Base-by-base conservation (phyloP, 2,797 vertebrate genomes). In the Schizothorax lantsangensis region DNA sequence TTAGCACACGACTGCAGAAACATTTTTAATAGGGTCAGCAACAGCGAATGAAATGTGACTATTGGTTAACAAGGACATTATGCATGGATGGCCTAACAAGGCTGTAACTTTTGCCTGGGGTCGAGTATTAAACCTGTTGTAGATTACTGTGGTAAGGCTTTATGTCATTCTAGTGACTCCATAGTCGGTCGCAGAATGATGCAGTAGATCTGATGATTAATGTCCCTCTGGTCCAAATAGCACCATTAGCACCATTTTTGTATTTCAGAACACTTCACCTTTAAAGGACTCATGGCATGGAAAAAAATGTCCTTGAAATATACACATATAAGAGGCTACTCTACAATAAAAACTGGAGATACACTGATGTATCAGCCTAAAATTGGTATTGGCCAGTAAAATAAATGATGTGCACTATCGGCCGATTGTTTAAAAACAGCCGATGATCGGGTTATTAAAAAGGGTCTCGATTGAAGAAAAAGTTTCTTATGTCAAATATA, bases 1-100 rank as follows among this genome's bases (percentile, higher is more conserved):
- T 66, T 36, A 52, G 79, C 64, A 36, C 6, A 81, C 0, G 2
- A 49, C 17, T 8, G 43, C 40, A 68, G 43, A 81, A 64, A 11
- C 26, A 6, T 23, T 69, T 81, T 81, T 81, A 81, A 81, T 81
- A 52, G 79, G 62, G 64, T 68, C 62, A 81, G 26, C 43, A 52
- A n/a, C 45, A 81, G 21, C 5, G 64, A 69, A 81, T 36, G 17
- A 33, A 52, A 69, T 36, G 33, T 68, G 79, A 52, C 19, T 33
- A 36, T 36, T 81, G 62, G 26, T 81, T 69, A 66, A 81, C 43
- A 49, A 81, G 79, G 26, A 36, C 17, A 81, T 80, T 80, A 66
- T 69, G 38, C 54, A 79, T 45, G 57, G 54, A 64, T 45, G 57
- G 38, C 38, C 38, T 62, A 30, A 79, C 52, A 59, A 26, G 21